Evolutionary conservation across 2,113 vertebrate species (phyloP).

Genomic region (Mola mola): DNA sequence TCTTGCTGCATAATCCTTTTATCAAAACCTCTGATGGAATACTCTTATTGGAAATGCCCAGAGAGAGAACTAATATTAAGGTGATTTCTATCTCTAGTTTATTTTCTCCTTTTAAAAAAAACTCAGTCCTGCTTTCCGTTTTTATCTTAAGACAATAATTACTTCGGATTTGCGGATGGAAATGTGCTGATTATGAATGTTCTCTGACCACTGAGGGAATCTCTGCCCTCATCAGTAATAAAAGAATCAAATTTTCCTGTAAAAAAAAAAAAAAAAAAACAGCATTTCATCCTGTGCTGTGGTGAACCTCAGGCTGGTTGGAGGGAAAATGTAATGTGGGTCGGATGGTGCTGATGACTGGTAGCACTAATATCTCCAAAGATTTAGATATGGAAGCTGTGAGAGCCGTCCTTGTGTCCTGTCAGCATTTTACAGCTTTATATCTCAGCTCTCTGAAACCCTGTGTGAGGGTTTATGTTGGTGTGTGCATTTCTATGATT

Average conservation of each 20-base stretch:
- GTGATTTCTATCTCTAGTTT: conserved; percentile 80
- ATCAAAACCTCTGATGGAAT: conserved; percentile 81
- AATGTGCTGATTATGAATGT: conserved; percentile 65
- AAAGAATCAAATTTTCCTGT: conserved; percentile 52
- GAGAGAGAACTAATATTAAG: conserved; percentile 81
- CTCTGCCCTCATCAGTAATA: conserved; percentile 67
- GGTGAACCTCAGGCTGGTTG: conserved; percentile 36
- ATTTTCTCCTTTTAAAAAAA: conserved; percentile 66
- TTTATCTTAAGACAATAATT: conserved; percentile 79
- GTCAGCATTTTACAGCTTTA: conserved; percentile 68
- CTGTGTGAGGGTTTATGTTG: conserved; percentile 7
- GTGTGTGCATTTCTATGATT: neutral
- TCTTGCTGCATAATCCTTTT: conserved; percentile 83
- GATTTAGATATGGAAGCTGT: conserved; percentile 49
- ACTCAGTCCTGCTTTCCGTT: conserved; percentile 56
- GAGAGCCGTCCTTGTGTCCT: conserved; percentile 49
- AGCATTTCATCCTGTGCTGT: neutral
- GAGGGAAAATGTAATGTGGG: conserved; percentile 46
- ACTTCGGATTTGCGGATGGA: conserved; percentile 63
- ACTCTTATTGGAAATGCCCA: conserved; percentile 75
- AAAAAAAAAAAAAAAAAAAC: conserved; percentile 5
- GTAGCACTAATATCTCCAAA: conserved; percentile 44
- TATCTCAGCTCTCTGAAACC: conserved; percentile 29
- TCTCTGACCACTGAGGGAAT: conserved; percentile 63
- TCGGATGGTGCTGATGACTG: conserved; percentile 34